Conservation (phyloP, 2,113 vertebrate species). For the Geococcyx californianus region DNA sequence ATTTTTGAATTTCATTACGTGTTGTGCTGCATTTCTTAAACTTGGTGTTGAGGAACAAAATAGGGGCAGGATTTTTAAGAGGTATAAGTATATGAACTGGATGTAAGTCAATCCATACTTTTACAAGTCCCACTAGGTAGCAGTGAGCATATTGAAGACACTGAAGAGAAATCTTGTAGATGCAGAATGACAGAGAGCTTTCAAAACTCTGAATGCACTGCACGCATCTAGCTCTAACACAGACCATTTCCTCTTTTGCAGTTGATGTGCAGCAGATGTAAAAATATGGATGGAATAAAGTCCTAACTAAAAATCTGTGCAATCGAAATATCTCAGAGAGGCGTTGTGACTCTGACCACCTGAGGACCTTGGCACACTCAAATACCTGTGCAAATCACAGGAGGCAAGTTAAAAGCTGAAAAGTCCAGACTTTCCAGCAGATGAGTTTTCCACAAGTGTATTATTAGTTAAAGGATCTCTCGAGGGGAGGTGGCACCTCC, state of each 20-base stretch:
- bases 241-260: not conserved
- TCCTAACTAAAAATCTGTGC: not conserved
- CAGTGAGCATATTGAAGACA: not conserved
- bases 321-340: not conserved
- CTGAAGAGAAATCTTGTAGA: not conserved
- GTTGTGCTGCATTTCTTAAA: not conserved
- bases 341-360: not conserved
- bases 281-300: not conserved
- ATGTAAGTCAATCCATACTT: not conserved
- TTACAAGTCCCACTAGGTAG: not conserved
- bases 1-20: not conserved
- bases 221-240: not conserved
- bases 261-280: not conserved
- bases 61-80: not conserved
- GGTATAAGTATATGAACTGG: not conserved
- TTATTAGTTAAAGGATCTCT: not conserved
- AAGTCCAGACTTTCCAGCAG: not conserved
- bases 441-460: not conserved
- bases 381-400: not conserved
- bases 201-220: not conserved
- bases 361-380: accelerated
- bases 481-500: not conserved
- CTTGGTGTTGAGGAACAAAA: not conserved
- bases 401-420: not conserved
- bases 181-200: not conserved